phyloP scores from a whole-genome alignment of 2,888 invertebrate genomes.

The Cheilosia vulpina region DNA sequence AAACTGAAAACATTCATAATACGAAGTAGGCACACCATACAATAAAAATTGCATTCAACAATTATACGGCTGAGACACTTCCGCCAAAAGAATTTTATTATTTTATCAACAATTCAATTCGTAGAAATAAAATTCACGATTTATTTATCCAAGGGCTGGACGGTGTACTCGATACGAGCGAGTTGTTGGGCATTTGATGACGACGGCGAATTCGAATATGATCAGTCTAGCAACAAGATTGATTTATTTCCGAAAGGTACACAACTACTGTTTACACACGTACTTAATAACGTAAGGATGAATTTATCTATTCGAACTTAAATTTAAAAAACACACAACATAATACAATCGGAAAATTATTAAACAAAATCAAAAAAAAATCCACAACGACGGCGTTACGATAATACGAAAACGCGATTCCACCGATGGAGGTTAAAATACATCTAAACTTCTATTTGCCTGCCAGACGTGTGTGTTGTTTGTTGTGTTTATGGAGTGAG shows the following conservation, averaged over 20 bases:
- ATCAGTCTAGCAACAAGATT: not conserved
- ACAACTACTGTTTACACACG: not conserved
- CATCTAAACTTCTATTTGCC: slow-evolving; percentile 15
- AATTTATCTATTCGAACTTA: not conserved
- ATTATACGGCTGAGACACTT: not conserved
- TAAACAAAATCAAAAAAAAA: slow-evolving; percentile 17
- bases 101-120: not conserved
- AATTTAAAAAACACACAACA: not conserved
- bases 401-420: slow-evolving; percentile 9
- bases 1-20: not conserved
- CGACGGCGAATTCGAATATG: slow-evolving; percentile 30
- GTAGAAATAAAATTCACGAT: slow-evolving; percentile 3
- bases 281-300: not conserved
- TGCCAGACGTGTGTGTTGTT: slow-evolving; percentile 10
- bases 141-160: slow-evolving; percentile 5
- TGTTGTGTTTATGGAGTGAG: slow-evolving; percentile 27
- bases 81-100: not conserved
- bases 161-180: too few species aligned
- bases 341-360: not conserved
- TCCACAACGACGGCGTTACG: slow-evolving; percentile 17
- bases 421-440: slow-evolving; percentile 25
- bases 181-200: slow-evolving; percentile 16
- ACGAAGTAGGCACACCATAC: not conserved
- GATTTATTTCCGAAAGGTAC: not conserved
- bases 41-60: not conserved